Evolutionary conservation across 2,113 vertebrate species (phyloP).

Genomic region (Trachemys scripta): DNA sequence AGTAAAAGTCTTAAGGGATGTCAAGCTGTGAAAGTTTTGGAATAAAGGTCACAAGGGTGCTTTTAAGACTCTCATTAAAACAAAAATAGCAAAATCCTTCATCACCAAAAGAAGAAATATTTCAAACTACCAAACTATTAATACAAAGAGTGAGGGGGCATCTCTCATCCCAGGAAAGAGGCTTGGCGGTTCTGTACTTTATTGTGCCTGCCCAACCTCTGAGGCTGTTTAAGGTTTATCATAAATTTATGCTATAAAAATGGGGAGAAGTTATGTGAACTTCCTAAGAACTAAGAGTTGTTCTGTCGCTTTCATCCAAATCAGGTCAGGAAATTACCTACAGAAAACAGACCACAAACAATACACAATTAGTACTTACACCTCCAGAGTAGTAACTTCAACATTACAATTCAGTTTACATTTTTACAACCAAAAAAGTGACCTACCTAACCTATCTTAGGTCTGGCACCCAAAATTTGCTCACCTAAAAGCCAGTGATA

Average conservation of each 20-base stretch:
- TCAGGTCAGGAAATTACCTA: background rate
- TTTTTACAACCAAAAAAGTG: background rate
- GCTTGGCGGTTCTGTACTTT: background rate
- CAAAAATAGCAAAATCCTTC: background rate
- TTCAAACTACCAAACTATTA: background rate
- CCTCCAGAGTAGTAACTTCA: background rate
- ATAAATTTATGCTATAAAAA: accelerated
- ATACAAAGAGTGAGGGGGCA: background rate
- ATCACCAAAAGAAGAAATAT: background rate
- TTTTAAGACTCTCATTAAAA: accelerated
- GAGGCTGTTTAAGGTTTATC: background rate
- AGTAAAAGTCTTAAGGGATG: background rate
- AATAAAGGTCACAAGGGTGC: background rate
- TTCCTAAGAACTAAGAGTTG: accelerated
- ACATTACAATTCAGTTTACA: background rate
- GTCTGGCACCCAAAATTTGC: background rate
- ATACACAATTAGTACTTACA: background rate
- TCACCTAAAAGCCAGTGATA: background rate
- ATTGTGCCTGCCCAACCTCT: background rate
- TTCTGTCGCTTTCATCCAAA: background rate
- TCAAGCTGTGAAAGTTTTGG: background rate
- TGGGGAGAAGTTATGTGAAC: accelerated
- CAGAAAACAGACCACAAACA: background rate
- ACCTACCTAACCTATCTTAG: background rate
- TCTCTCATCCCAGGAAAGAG: background rate